Conservation (phyloP, 2,888 invertebrate genomes). For the Ochropacha duplaris region DNA sequence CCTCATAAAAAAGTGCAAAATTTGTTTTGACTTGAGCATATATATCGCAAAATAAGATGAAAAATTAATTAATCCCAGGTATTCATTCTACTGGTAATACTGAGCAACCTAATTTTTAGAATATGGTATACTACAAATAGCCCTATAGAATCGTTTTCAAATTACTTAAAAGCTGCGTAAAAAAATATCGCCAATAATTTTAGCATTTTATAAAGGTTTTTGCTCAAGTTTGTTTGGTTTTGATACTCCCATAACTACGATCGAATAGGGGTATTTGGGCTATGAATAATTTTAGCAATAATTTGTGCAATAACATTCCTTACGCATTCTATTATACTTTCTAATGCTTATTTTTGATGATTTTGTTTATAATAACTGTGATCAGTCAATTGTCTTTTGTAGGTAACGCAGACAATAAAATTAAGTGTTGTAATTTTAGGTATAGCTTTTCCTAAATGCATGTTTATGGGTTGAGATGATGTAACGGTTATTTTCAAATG, state of each 20-base stretch:
- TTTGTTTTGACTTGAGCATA: too few relatives aligned
- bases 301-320: constrained; percentile 20
- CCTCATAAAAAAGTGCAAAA: too few relatives aligned
- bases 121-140: too few relatives aligned
- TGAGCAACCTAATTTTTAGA: too few relatives aligned
- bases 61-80: too few relatives aligned
- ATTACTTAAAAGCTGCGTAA: too few relatives aligned
- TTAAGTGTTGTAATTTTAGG: constrained; percentile 11
- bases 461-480: constrained; percentile 5
- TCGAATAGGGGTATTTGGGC: constrained; percentile 7
- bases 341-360: constrained; percentile 11
- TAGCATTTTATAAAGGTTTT: not conserved
- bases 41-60: too few relatives aligned
- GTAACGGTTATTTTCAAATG: constrained; percentile 5
- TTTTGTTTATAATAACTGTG: constrained; percentile 5
- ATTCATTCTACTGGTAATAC: too few relatives aligned
- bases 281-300: constrained; percentile 5
- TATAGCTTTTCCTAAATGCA: constrained; percentile 9
- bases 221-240: constrained; percentile 14
- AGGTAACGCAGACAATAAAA: constrained; percentile 19
- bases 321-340: constrained; percentile 11
- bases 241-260: constrained; percentile 10
- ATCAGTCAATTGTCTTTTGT: constrained; percentile 15
- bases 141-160: too few relatives aligned
- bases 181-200: not conserved